A percentile compares a stretch with the other conserved stretches of the same genome.
These are phyloP conservation scores for Balaeniceps rex DNA, from an alignment of 2,113 vertebrate genomes.

Conservation along the genomic window DNA sequence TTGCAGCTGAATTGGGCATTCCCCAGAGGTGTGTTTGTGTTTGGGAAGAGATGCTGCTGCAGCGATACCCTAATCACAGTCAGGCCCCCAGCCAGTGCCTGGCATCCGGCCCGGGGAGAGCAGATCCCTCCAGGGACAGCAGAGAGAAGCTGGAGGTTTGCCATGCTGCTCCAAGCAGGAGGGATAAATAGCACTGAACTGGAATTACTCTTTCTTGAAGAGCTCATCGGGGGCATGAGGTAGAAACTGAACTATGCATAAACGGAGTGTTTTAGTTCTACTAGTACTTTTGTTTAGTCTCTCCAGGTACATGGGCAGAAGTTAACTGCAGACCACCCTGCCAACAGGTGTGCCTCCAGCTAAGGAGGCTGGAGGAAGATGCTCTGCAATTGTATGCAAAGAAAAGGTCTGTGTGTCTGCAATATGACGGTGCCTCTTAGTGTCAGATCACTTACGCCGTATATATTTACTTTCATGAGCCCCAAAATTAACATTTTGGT, in stretches of 20 bases:
- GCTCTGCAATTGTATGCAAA: neutral
- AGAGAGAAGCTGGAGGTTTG: neutral
- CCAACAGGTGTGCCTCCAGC: neutral
- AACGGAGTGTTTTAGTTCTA: neutral
- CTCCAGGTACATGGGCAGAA: neutral
- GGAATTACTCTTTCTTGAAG: neutral
- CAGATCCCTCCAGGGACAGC: neutral
- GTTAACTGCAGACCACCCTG: neutral
- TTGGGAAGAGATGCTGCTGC: neutral
- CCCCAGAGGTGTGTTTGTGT: neutral
- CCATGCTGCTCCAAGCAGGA: neutral
- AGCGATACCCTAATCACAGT: neutral
- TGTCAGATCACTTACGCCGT: neutral
- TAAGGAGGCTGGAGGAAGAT: neutral
- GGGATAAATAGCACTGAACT: neutral
- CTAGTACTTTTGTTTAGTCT: neutral
- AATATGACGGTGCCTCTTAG: accelerated
- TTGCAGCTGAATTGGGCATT: neutral
- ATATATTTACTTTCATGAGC: neutral
- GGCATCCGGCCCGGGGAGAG: neutral
- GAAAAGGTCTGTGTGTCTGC: neutral
- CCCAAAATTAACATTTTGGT: neutral
- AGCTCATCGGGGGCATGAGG: neutral
- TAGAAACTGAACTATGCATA: neutral
- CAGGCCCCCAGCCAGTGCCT: neutral